phyloP scores from a whole-genome alignment of 2,888 invertebrate genomes.

The Entomobrya multifasciata region DNA sequence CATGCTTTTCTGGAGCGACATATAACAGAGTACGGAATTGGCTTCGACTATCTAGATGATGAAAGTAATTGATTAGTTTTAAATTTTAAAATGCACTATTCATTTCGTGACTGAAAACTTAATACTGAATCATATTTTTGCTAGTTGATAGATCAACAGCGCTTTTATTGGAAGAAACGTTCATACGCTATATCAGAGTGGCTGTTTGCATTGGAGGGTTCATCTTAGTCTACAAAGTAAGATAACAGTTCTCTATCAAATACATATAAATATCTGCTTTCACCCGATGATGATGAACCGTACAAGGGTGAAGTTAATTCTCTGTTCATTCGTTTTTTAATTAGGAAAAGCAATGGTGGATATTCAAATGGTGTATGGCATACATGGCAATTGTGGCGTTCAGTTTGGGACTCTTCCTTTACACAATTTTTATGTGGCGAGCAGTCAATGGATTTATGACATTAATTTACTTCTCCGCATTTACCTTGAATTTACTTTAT shows the following conservation, averaged over 20 bases:
- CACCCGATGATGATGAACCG: too few species aligned
- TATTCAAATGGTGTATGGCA: slow-evolving; percentile 73
- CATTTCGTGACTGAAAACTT: background rate
- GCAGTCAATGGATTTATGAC: slow-evolving; percentile 70
- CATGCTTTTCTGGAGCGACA: slow-evolving; percentile 73
- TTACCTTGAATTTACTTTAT: slow-evolving; percentile 67
- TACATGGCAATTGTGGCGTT: slow-evolving; percentile 57
- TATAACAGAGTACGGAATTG: slow-evolving; percentile 66
- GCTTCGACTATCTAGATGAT: slow-evolving; percentile 69
- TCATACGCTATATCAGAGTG: slow-evolving; percentile 69
- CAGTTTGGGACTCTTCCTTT: slow-evolving; percentile 68
- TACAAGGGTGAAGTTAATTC: too few species aligned
- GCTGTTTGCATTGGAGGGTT: slow-evolving; percentile 65
- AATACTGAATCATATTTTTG: slow-evolving; percentile 2
- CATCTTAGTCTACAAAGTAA: slow-evolving; percentile 69
- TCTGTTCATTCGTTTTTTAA: background rate
- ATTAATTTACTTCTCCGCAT: slow-evolving; percentile 67
- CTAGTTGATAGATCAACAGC: slow-evolving; percentile 51
- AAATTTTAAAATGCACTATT: too few species aligned
- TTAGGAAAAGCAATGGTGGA: slow-evolving; percentile 74
- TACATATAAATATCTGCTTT: background rate
- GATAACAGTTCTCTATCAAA: too few species aligned
- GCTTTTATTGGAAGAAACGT: slow-evolving; percentile 68
- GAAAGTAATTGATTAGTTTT: too few species aligned
- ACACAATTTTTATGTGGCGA: slow-evolving; percentile 74